Evolutionary conservation across 2,888 invertebrate species (phyloP), one percentile per base, ranked within the genome.

Genomic region (Drosophila picticornis): DNA sequence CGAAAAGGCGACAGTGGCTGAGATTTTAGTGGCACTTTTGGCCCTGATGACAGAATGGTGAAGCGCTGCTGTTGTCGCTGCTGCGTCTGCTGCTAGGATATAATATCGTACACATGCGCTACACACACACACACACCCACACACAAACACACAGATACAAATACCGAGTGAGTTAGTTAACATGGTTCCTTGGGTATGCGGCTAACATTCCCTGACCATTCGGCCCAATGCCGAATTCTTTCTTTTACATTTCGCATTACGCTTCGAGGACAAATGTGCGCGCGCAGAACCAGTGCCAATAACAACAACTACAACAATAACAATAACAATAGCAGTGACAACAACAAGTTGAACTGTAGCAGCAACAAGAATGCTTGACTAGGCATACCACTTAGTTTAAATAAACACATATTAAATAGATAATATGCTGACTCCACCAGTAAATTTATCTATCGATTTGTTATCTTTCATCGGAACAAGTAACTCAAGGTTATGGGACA

Each of bases 81-180:
- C 57, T 53, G 53, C 51, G 31, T 32, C 67, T 38, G 31, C 46
- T 46, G 69, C 66, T 60, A 74, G 91, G 70, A 72, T 83, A 68
- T 77, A 68, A 82, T 75, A 88, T 66, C 90, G 88, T 73, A 75
- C 77, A 72, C 80, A 86, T 85, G 90, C 90, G 75, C 85, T 84
- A 73, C 90, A 55, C 57, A 62, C 57, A 79, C 59, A 58, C 50
- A 65, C 27, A 40, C 40, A 56, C 29, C 22, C 19, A 13, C 27
- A 29, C 29, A 6, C 13, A 38, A 16, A 19, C 22, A 7, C 27
- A 4, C 40, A 38, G 22, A 43, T 19, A 51, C 31, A 51, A 34
- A 51, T 52, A 38, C 27, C 52, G 29, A 52, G 48, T 48, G 36
- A 59, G 52, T 75, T 65, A 74, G 57, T 60, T 75, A 66, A 53